phyloP scores from a whole-genome alignment of 2,797 vertebrate species.

The Ispidina lecontei region DNA sequence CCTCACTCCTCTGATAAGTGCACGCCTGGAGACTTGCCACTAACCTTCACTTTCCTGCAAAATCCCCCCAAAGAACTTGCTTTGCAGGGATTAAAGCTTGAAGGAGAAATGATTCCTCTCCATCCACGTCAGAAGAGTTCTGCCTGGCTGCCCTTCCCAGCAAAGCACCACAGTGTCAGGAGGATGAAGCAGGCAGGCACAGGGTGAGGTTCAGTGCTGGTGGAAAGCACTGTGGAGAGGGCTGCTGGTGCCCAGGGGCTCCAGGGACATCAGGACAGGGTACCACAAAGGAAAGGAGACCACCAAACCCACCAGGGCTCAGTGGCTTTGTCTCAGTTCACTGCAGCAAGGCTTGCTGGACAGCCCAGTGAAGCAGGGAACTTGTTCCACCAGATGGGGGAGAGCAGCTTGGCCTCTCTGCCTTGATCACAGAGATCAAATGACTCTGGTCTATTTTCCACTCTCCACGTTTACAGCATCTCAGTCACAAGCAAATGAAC shows the following conservation, averaged over 20 bases:
- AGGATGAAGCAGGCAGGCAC: conserved; percentile 7
- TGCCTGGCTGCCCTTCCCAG: conserved; percentile 35
- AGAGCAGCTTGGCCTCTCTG: neutral
- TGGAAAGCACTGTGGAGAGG: neutral
- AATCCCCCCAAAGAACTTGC: conserved; percentile 34
- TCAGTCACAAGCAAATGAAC: conserved; percentile 21
- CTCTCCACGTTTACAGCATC: neutral
- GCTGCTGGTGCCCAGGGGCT: neutral
- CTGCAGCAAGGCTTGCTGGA: neutral
- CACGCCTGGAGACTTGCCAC: conserved; percentile 34
- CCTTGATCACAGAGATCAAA: neutral
- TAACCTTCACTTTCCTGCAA: conserved; percentile 26
- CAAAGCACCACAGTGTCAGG: conserved; percentile 21
- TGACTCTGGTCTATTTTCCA: neutral
- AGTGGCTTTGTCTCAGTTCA: neutral
- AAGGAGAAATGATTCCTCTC: conserved; percentile 46
- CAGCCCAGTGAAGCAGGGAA: neutral
- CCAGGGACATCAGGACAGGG: neutral
- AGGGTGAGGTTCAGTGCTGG: neutral
- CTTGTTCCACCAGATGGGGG: neutral
- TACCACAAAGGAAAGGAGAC: neutral
- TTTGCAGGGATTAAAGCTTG: conserved; percentile 59
- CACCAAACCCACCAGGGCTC: neutral
- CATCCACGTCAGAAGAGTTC: neutral
- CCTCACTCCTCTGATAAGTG: neutral